Evolutionary conservation across 2,888 invertebrate species (phyloP).

Genomic region (Malacosoma neustria): DNA sequence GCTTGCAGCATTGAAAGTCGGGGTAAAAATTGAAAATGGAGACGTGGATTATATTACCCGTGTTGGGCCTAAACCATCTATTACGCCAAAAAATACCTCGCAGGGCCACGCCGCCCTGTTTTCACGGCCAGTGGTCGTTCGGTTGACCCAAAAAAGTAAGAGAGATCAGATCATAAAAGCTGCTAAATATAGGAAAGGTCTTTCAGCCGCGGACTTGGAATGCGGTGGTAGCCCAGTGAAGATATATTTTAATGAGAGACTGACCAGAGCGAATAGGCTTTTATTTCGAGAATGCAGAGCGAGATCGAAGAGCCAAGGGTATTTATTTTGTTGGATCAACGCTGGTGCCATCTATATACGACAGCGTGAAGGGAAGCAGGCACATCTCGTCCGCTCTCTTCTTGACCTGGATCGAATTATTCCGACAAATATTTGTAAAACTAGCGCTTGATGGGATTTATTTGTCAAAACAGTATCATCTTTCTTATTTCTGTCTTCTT

Average conservation of each 20-base stretch:
- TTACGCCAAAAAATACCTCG: too few relatives aligned
- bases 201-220: conserved; percentile 2
- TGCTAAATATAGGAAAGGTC: conserved; percentile 1
- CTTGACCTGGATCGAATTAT: background rate
- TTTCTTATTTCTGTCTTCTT: background rate
- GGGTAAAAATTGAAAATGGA: too few relatives aligned
- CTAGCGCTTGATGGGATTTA: too few relatives aligned
- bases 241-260: background rate
- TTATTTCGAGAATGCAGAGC: conserved; percentile 4
- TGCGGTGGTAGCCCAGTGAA: conserved; percentile 1
- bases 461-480: background rate
- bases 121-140: conserved; percentile 4
- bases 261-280: conserved; percentile 4
- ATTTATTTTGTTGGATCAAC: conserved; percentile 4
- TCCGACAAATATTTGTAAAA: background rate
- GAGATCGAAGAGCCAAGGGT: conserved; percentile 1
- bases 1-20: too few relatives aligned
- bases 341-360: conserved; percentile 2
- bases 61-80: too few relatives aligned
- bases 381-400: conserved; percentile 1
- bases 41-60: too few relatives aligned
- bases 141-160: background rate
- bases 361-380: conserved; percentile 4
- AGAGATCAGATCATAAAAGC: conserved; percentile 3
- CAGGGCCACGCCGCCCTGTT: background rate